Conservation (phyloP, 2,888 invertebrate genomes). For the Ectemnius cavifrons region DNA sequence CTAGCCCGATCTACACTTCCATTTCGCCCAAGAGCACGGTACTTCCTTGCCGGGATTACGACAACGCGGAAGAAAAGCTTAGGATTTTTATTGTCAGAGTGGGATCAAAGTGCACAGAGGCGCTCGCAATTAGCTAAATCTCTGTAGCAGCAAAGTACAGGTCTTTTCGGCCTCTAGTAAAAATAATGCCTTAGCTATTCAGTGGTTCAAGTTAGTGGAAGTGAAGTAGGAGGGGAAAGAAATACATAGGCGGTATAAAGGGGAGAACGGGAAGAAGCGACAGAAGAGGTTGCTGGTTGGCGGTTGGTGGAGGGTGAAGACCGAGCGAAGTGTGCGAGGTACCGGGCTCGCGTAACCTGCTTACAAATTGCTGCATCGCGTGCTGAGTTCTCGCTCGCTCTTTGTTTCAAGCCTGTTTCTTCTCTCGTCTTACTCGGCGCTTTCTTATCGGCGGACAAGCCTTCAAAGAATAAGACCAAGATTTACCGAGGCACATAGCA, state of each 20-base stretch:
- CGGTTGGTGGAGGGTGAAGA: background rate
- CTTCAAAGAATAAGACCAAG: too few species aligned
- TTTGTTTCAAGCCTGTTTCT: conserved; percentile 11
- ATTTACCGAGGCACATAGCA: too few species aligned
- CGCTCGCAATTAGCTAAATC: conserved; percentile 30
- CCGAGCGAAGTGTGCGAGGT: conserved; percentile 16
- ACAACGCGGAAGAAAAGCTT: too few species aligned
- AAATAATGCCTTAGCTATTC: too few species aligned
- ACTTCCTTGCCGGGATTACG: too few species aligned
- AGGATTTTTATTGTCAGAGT: background rate
- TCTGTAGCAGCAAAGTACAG: background rate
- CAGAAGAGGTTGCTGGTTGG: background rate
- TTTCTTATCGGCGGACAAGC: background rate
- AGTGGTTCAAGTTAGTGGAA: too few species aligned
- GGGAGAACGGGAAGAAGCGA: background rate
- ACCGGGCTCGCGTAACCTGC: conserved; percentile 57
- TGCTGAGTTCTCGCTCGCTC: conserved; percentile 36
- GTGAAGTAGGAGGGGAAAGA: conserved; percentile 45
- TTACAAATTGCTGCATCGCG: conserved; percentile 68
- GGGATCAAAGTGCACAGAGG: background rate
- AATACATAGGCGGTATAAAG: conserved; percentile 44
- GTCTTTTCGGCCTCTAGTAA: background rate
- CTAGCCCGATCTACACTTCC: background rate
- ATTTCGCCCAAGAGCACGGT: too few species aligned
- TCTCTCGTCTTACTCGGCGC: conserved; percentile 11